These are phyloP conservation scores for Agriopis aurantiaria DNA, from an alignment of 2,888 invertebrate species.

Conservation along the genomic window DNA sequence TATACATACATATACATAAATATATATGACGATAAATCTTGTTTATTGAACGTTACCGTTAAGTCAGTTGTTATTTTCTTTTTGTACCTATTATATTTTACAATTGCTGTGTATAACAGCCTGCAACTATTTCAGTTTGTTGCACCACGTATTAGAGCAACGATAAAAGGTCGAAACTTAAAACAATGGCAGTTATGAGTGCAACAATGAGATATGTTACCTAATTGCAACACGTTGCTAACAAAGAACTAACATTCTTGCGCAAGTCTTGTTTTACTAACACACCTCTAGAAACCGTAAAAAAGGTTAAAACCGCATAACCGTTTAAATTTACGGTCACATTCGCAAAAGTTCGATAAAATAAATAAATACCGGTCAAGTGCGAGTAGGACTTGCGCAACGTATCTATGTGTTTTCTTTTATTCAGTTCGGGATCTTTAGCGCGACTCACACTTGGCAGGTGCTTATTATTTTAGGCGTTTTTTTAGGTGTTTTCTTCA, in stretches of 20 bases:
- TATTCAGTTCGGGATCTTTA: too few species aligned
- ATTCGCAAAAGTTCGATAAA: not conserved
- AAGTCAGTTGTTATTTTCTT: too few species aligned
- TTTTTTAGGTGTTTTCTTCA: too few species aligned
- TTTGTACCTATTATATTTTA: not conserved
- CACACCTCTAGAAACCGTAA: not conserved
- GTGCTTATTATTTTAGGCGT: too few species aligned
- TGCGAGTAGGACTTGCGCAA: too few species aligned
- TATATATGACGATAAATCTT: too few species aligned
- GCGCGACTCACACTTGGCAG: too few species aligned
- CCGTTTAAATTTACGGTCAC: not conserved
- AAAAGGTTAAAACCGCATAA: not conserved
- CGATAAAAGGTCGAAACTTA: slow-evolving; percentile 18
- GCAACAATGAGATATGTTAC: slow-evolving; percentile 41
- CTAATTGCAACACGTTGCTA: slow-evolving; percentile 37
- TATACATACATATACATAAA: too few species aligned
- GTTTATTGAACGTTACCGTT: too few species aligned
- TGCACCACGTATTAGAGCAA: slow-evolving; percentile 28
- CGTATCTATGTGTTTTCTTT: too few species aligned
- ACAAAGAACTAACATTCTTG: slow-evolving; percentile 13
- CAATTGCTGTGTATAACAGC: not conserved
- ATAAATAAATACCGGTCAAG: too few species aligned
- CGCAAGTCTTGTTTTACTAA: slow-evolving; percentile 4
- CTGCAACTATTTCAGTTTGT: not conserved
- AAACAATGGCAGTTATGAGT: slow-evolving; percentile 41